phyloP scores from a whole-genome alignment of 2,113 vertebrate species.

The Potamarius usumacintae region DNA sequence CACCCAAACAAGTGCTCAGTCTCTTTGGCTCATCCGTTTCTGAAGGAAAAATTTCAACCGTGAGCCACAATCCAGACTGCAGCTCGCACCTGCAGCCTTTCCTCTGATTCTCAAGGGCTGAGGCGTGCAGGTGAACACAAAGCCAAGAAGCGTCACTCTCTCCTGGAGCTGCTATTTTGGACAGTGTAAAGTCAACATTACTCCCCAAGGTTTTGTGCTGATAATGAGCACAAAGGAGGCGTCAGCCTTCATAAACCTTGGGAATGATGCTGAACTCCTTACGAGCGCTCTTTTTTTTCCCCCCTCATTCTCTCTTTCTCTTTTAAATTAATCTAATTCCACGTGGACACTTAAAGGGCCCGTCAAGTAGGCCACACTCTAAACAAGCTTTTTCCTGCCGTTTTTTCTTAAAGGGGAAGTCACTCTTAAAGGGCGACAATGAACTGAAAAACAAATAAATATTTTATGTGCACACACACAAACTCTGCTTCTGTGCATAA shows the following conservation, averaged over 20 bases:
- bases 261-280: slow-evolving; percentile 69
- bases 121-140: slow-evolving; percentile 40
- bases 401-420: slow-evolving; percentile 53
- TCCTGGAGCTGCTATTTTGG: slow-evolving; percentile 71
- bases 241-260: slow-evolving; percentile 71
- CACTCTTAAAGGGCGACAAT: slow-evolving; percentile 14
- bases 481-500: neutral
- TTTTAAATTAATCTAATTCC: slow-evolving; percentile 76
- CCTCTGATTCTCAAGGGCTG: slow-evolving; percentile 8
- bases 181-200: slow-evolving; percentile 70
- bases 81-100: slow-evolving; percentile 33
- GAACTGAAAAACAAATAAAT: slow-evolving; percentile 17
- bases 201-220: slow-evolving; percentile 73
- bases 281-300: slow-evolving; percentile 44
- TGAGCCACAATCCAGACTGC: slow-evolving; percentile 20
- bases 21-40: neutral
- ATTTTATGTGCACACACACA: slow-evolving; percentile 15
- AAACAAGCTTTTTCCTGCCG: slow-evolving; percentile 58
- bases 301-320: slow-evolving; percentile 51
- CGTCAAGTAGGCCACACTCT: slow-evolving; percentile 66
- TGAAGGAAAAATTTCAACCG: slow-evolving; percentile 15
- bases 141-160: slow-evolving; percentile 55
- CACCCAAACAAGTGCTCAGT: neutral
- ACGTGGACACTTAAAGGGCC: slow-evolving; percentile 63
- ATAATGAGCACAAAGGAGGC: slow-evolving; percentile 78